These are phyloP conservation scores for Panthera uncia DNA, from an alignment of 2,113 vertebrate genomes.

Conservation along the genomic window DNA sequence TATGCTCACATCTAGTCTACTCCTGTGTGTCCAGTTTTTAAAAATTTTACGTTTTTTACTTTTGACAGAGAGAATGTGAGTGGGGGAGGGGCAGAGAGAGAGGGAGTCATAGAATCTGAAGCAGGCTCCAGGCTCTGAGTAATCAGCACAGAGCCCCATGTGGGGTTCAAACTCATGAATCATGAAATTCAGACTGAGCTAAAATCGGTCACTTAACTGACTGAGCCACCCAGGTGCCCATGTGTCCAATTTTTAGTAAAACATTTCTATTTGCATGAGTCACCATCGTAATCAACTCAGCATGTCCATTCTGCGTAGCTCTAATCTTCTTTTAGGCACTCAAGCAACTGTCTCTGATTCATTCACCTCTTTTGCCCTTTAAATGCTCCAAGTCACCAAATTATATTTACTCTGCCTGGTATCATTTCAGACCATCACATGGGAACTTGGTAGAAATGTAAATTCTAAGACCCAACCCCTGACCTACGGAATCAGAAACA, in stretches of 20 bases:
- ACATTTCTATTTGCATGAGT: background rate
- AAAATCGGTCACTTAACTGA: too few species aligned
- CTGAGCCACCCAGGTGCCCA: background rate
- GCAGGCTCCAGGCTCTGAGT: too few species aligned
- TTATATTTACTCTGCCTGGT: background rate
- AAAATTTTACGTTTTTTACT: too few species aligned
- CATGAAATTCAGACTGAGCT: too few species aligned
- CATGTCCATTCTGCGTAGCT: background rate
- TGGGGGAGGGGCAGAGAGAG: too few species aligned
- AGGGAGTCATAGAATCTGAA: too few species aligned
- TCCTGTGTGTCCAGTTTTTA: background rate
- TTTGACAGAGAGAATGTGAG: too few species aligned
- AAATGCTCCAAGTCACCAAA: slow-evolving; percentile 12
- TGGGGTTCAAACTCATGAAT: too few species aligned
- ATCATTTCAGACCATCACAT: background rate
- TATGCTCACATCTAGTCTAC: background rate
- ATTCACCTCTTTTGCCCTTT: slow-evolving; percentile 12
- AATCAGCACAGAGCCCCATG: too few species aligned
- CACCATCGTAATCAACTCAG: background rate
- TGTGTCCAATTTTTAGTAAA: slow-evolving; percentile 12
- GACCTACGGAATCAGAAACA: slow-evolving; percentile 7
- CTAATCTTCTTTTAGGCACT: background rate
- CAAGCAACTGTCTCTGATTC: slow-evolving; percentile 24
- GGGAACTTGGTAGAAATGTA: slow-evolving; percentile 15
- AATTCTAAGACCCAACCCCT: background rate